phyloP scores from a whole-genome alignment of 1,140 invertebrate genomes.

The Cephus cinctus region DNA sequence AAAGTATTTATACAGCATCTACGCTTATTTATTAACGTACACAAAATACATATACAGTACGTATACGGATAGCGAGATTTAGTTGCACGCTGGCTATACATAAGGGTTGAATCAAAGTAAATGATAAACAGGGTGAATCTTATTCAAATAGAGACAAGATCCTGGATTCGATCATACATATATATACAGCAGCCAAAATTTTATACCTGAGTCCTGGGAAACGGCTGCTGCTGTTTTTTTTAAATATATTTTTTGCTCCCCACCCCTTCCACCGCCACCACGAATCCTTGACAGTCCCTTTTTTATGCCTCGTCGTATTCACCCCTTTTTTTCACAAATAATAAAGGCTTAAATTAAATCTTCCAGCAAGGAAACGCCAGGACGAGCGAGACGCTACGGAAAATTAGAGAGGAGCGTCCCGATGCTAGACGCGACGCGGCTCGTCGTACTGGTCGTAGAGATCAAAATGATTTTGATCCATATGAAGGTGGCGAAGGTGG shows the following conservation, averaged over 20 bases:
- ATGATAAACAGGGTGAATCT: constrained; percentile 53
- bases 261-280: no score
- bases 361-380: no score
- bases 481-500: background rate
- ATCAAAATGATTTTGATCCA: constrained; percentile 13
- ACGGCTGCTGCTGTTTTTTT: constrained; percentile 19
- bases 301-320: background rate
- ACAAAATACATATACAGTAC: background rate
- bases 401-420: no score
- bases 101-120: constrained; percentile 42
- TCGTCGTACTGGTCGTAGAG: no score
- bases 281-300: background rate
- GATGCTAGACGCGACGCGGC: no score
- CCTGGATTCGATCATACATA: constrained; percentile 33
- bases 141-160: constrained; percentile 53
- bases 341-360: background rate
- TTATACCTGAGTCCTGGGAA: constrained; percentile 48
- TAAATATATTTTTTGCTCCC: background rate
- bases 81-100: background rate
- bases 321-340: background rate
- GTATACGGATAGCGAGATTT: background rate
- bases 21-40: background rate
- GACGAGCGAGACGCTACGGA: no score
- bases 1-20: constrained; percentile 35
- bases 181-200: constrained; percentile 4